Evolutionary conservation across 2,888 invertebrate genomes (phyloP).

Genomic region (Endomychus coccineus): DNA sequence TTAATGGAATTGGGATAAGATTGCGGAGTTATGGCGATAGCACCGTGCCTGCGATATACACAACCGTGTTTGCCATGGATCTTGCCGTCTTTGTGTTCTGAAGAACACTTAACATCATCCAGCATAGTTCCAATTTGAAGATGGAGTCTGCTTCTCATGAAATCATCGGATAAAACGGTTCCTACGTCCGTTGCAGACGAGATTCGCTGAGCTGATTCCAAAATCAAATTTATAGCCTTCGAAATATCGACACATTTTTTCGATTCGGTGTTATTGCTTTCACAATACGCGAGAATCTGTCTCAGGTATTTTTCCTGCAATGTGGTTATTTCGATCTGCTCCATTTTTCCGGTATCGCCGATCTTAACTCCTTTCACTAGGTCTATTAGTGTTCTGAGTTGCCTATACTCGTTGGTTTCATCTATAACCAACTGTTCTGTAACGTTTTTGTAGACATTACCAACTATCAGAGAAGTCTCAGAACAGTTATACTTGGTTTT

Average conservation of each 20-base stretch:
- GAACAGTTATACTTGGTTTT: conserved; percentile 13
- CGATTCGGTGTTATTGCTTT: conserved; percentile 17
- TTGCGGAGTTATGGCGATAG: conserved; percentile 82
- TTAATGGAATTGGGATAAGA: conserved; percentile 84
- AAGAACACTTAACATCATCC: conserved; percentile 8
- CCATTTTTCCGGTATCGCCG: conserved; percentile 17
- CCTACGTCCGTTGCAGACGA: not conserved
- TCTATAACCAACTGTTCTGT: conserved; percentile 13
- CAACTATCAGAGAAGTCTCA: conserved; percentile 11
- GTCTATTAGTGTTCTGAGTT: conserved; percentile 19
- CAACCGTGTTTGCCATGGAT: conserved; percentile 61
- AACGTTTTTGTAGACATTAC: conserved; percentile 19
- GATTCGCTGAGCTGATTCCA: conserved; percentile 2
- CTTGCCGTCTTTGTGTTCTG: conserved; percentile 10
- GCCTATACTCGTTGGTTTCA: conserved; percentile 18
- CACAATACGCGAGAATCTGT: conserved; percentile 22
- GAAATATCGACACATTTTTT: conserved; percentile 13
- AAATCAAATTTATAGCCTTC: conserved; percentile 10
- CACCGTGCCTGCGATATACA: conserved; percentile 66
- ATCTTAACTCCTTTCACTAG: conserved; percentile 16
- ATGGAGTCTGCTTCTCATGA: conserved; percentile 2
- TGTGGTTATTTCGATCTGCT: conserved; percentile 21
- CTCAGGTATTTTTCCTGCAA: conserved; percentile 23
- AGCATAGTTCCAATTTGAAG: not conserved
- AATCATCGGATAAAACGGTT: not conserved